A percentile compares a stretch with the other conserved stretches of the same genome.
phyloP scores from a whole-genome alignment of 2,797 vertebrate genomes.

The Odontamblyopus lacepedii region DNA sequence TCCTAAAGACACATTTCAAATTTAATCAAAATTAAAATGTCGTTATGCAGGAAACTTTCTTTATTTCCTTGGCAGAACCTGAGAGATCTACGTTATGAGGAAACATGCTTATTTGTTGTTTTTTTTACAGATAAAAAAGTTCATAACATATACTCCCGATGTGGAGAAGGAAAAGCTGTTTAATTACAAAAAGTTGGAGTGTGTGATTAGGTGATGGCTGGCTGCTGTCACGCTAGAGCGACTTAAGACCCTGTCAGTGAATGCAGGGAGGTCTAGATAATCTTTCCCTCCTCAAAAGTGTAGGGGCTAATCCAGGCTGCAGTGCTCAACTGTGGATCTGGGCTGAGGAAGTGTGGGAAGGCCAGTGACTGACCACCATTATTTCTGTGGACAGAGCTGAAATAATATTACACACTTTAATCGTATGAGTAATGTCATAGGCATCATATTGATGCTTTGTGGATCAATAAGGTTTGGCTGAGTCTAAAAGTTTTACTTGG shows the following conservation, averaged over 20 bases:
- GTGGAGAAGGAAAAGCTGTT: constrained; percentile 65
- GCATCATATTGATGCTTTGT: too few relatives aligned
- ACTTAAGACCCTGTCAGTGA: constrained; percentile 79
- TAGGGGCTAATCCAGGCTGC: constrained; percentile 77
- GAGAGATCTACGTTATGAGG: neutral
- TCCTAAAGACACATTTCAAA: constrained; percentile 22
- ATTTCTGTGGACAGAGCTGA: constrained; percentile 60
- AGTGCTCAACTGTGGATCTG: constrained; percentile 75
- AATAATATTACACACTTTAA: constrained; percentile 20
- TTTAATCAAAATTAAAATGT: constrained; percentile 6
- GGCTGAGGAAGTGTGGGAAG: constrained; percentile 80
- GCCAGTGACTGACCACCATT: constrained; percentile 60
- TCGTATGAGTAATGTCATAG: neutral
- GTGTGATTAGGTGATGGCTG: constrained; percentile 74
- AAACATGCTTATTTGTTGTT: neutral
- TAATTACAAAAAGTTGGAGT: constrained; percentile 75
- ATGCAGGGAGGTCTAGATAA: constrained; percentile 82
- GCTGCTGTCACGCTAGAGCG: constrained; percentile 75
- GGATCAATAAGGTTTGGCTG: too few relatives aligned
- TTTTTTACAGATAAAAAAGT: neutral
- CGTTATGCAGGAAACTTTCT: constrained; percentile 8
- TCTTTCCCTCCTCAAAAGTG: constrained; percentile 81
- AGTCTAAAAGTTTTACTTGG: neutral
- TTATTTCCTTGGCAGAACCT: constrained; percentile 2
- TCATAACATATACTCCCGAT: constrained; percentile 43